phyloP scores from a whole-genome alignment of 2,797 vertebrate species.

The Thaleichthys pacificus region DNA sequence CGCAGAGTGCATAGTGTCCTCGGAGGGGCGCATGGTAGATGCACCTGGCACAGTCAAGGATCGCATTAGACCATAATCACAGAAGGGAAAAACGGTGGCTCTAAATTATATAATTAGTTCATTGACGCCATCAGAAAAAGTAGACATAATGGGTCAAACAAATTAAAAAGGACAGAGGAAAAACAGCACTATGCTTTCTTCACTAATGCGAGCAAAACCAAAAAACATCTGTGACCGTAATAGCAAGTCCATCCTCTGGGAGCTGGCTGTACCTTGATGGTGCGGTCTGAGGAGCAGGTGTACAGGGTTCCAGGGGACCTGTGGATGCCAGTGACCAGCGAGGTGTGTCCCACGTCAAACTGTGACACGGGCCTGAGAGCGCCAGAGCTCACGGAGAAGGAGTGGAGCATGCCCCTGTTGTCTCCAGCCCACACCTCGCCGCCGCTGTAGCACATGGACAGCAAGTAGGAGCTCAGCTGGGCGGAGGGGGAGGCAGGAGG shows the following conservation, averaged over 20 bases:
- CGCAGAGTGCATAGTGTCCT: slow-evolving; percentile 81
- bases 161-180: no score
- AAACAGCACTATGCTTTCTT: neutral
- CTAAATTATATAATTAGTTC: no score
- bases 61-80: neutral
- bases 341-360: slow-evolving; percentile 86
- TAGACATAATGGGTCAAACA: no score
- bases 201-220: neutral
- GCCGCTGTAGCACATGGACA: slow-evolving; percentile 84
- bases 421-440: slow-evolving; percentile 88
- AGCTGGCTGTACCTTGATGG: slow-evolving; percentile 75
- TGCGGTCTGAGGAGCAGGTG: slow-evolving; percentile 87
- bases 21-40: slow-evolving; percentile 86
- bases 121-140: no score
- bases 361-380: slow-evolving; percentile 75
- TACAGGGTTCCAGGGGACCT: slow-evolving; percentile 82
- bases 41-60: slow-evolving; percentile 71
- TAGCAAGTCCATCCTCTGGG: neutral
- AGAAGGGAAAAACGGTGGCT: neutral
- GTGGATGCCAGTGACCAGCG: slow-evolving; percentile 86
- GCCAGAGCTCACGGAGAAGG: slow-evolving; percentile 77
- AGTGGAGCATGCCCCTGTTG: slow-evolving; percentile 80
- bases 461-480: slow-evolving; percentile 85
- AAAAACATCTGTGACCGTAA: no score
- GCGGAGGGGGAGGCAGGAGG: neutral